Evolutionary conservation across 2,797 vertebrate species (phyloP).

Genomic region (Parauchenoglanis ngamensis): DNA sequence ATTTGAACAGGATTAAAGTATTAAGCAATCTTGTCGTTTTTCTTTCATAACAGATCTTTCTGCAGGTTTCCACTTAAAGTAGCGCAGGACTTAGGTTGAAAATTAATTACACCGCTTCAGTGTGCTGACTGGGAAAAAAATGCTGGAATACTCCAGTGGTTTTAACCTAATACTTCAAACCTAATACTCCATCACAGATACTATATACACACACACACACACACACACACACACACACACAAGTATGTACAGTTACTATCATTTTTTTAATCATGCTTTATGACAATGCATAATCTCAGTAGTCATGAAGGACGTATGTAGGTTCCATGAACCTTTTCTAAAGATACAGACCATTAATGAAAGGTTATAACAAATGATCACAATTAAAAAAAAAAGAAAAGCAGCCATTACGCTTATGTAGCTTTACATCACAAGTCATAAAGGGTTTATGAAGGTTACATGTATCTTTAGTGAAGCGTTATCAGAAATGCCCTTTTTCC

Average conservation of each 20-base stretch:
- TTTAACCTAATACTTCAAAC: background rate
- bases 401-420: background rate
- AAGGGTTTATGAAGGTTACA: background rate
- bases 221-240: no score
- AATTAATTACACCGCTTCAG: conserved; percentile 10
- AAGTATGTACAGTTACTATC: background rate
- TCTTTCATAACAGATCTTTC: background rate
- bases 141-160: no score
- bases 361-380: background rate
- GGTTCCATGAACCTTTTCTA: background rate
- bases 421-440: background rate
- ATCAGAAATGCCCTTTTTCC: background rate
- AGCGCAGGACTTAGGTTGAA: background rate
- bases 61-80: background rate
- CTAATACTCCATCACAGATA: background rate
- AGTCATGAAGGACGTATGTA: background rate
- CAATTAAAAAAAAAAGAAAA: background rate
- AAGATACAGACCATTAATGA: background rate
- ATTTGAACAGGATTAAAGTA: conserved; percentile 31
- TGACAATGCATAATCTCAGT: background rate
- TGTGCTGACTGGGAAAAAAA: background rate
- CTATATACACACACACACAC: no score
- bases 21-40: conserved; percentile 7
- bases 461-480: background rate
- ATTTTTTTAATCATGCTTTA: background rate